Conservation (phyloP, 2,888 invertebrate species). For the Calameuta filiformis region DNA sequence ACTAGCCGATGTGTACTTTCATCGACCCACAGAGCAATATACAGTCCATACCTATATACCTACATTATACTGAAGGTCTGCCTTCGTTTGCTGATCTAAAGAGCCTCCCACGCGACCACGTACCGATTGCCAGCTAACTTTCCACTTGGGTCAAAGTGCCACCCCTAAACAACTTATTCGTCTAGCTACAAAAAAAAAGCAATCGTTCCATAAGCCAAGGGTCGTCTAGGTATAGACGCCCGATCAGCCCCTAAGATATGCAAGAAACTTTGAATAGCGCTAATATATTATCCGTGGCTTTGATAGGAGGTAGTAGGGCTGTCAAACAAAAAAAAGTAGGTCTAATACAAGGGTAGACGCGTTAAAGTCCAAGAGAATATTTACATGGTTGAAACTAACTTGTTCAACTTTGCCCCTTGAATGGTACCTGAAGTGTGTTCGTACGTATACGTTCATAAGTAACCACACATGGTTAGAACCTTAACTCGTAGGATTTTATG, state of each 20-base stretch:
- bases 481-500: not conserved
- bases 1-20: not conserved
- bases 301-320: not conserved
- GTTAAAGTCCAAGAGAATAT: not conserved
- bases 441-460: too few relatives aligned
- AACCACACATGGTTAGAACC: not conserved
- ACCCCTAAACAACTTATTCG: not conserved
- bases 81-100: not conserved
- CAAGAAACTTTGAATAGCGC: slow-evolving; percentile 23
- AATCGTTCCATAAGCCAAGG: not conserved
- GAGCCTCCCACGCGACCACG: not conserved
- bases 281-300: not conserved
- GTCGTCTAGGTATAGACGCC: not conserved
- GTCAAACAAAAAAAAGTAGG: not conserved
- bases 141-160: not conserved
- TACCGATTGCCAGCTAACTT: not conserved
- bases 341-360: not conserved
- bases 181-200: not conserved
- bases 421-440: not conserved
- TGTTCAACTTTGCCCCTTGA: not conserved
- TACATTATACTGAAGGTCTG: not conserved
- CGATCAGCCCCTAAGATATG: slow-evolving; percentile 6
- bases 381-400: not conserved
- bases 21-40: not conserved
- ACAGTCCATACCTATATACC: not conserved